Percentiles rank a stretch among this genome's conserved stretches.
These are phyloP conservation scores for Bolborhynchus lineola DNA, from an alignment of 2,113 vertebrate species.

Conservation along the genomic window DNA sequence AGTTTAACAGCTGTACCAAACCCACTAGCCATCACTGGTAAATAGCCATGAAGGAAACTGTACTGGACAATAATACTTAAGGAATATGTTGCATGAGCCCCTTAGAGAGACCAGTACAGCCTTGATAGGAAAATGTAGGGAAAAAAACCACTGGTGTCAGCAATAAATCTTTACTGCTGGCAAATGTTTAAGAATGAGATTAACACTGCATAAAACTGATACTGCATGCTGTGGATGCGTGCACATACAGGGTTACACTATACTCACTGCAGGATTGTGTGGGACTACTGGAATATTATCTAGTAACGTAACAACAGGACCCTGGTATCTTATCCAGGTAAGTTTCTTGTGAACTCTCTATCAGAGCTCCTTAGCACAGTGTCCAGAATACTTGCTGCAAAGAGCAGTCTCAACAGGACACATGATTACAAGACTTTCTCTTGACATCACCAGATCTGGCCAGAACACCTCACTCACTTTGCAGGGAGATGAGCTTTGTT, in stretches of 20 bases:
- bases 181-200: neutral
- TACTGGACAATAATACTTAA: neutral
- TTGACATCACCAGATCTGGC: neutral
- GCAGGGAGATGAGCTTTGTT: neutral
- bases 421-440: neutral
- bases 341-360: neutral
- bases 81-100: neutral
- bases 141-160: neutral
- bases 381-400: neutral
- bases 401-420: neutral
- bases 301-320: neutral
- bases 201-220: fast-evolving
- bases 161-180: neutral
- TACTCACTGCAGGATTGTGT: fast-evolving
- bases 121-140: neutral
- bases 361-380: neutral
- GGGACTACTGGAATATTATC: neutral
- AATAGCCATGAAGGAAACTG: neutral
- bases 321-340: neutral
- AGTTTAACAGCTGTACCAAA: neutral
- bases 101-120: neutral
- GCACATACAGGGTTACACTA: neutral
- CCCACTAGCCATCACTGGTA: neutral
- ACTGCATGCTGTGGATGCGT: neutral
- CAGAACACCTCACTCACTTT: neutral